Percentiles rank a stretch among this genome's conserved stretches.
Evolutionary conservation across 2,797 vertebrate genomes (phyloP).

Genomic region (Sternotherus odoratus): DNA sequence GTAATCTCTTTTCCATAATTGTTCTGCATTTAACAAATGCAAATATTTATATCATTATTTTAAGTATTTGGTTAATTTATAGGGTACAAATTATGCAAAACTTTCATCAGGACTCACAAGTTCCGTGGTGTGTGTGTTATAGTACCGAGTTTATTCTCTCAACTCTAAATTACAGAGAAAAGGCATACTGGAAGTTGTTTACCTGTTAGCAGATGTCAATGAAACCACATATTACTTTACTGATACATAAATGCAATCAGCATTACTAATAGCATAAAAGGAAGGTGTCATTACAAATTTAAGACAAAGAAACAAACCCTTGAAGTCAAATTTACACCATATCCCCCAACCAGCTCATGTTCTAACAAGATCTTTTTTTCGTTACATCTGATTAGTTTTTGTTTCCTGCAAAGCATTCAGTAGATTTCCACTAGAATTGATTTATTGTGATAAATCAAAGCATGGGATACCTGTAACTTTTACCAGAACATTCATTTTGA

Average conservation of each 20-base stretch:
- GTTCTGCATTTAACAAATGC: background rate
- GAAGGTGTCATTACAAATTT: background rate
- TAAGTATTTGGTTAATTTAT: background rate
- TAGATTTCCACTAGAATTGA: background rate
- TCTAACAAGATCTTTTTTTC: background rate
- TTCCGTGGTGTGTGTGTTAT: background rate
- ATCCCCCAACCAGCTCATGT: background rate
- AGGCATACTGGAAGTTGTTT: background rate
- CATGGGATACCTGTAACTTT: background rate
- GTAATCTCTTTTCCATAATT: background rate
- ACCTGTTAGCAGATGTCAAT: background rate
- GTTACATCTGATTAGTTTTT: background rate
- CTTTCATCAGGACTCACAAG: background rate
- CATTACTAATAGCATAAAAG: background rate
- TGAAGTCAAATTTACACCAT: background rate
- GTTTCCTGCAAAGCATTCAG: rapidly evolving
- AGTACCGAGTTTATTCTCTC: background rate
- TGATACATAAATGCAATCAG: background rate
- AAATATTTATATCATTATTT: background rate
- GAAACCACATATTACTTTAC: background rate
- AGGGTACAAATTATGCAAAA: background rate
- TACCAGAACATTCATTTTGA: background rate
- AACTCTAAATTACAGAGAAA: background rate
- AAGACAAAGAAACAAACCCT: background rate
- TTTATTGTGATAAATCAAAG: background rate